A percentile compares a stretch with the other conserved stretches of the same genome.
These are phyloP conservation scores for Syngnathus rostellatus DNA, from an alignment of 2,797 vertebrate genomes.

Conservation along the genomic window DNA sequence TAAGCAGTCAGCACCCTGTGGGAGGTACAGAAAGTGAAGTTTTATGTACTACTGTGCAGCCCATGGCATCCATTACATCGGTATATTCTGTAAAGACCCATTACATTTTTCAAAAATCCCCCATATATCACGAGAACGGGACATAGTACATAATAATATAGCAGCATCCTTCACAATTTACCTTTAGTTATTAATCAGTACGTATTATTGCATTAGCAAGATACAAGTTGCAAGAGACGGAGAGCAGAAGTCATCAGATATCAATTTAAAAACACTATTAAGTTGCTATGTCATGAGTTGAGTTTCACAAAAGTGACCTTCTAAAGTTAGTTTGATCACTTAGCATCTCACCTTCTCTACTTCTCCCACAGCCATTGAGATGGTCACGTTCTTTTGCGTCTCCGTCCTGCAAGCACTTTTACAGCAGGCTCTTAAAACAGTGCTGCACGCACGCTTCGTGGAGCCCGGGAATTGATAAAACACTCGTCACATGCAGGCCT, in stretches of 20 bases:
- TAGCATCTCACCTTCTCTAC: slow-evolving; percentile 18
- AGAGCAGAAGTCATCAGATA: not conserved
- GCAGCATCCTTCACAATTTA: not conserved
- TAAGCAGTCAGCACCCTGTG: no score
- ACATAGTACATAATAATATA: not conserved
- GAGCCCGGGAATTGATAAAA: slow-evolving; percentile 48
- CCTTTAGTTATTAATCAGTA: not conserved
- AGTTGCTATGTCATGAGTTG: not conserved
- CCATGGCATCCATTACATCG: no score
- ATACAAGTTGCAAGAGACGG: not conserved
- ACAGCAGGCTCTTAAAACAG: slow-evolving; percentile 38
- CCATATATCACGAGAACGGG: not conserved
- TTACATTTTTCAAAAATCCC: not conserved
- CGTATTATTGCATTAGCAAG: not conserved
- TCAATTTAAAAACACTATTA: not conserved
- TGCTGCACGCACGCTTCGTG: slow-evolving; percentile 34
- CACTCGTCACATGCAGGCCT: slow-evolving; percentile 23
- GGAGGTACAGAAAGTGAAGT: no score
- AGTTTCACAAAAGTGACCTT: slow-evolving; percentile 6
- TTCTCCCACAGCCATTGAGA: slow-evolving; percentile 32
- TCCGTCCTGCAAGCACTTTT: slow-evolving; percentile 47
- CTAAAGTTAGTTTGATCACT: not conserved
- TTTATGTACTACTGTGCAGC: no score
- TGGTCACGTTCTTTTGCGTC: slow-evolving; percentile 35
- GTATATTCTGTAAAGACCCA: not conserved